phyloP scores from a whole-genome alignment of 2,113 vertebrate species.

The Fregata magnificens region DNA sequence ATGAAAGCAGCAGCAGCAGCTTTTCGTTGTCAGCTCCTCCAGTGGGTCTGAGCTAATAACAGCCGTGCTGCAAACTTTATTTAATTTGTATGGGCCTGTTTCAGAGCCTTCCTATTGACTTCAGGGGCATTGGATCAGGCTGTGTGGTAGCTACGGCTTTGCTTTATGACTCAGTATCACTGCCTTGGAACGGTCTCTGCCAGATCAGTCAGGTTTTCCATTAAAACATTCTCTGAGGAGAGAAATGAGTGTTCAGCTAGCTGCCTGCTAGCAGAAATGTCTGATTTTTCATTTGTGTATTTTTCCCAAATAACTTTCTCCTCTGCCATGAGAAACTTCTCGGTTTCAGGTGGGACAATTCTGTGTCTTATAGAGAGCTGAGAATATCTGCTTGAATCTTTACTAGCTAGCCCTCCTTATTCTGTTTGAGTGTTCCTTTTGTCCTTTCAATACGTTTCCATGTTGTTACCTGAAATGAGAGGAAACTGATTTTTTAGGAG shows the following conservation, averaged over 20 bases:
- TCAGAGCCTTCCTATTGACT: neutral
- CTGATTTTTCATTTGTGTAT: neutral
- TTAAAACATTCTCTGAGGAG: neutral
- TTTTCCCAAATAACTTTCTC: neutral
- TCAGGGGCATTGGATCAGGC: neutral
- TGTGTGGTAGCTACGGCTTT: conserved; percentile 1
- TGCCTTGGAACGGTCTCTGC: neutral
- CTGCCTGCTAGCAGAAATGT: neutral
- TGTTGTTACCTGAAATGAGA: neutral
- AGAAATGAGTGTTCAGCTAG: neutral
- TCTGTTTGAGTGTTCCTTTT: neutral
- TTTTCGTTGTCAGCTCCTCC: conserved; percentile 11
- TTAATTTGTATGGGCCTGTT: neutral
- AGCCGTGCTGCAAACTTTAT: neutral
- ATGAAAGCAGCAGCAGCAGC: neutral
- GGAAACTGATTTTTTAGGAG: neutral
- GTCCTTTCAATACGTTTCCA: neutral
- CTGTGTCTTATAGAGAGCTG: neutral
- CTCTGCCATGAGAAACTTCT: neutral
- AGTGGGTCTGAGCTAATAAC: neutral
- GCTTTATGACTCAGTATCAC: conserved; percentile 49
- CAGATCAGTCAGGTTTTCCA: conserved; percentile 47
- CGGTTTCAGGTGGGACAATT: neutral
- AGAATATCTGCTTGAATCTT: neutral
- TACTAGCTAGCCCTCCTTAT: neutral